Percentiles rank a stretch among this genome's conserved stretches.
phyloP scores from a whole-genome alignment of 2,888 invertebrate species.

The Caenorhabditis macrosperma region DNA sequence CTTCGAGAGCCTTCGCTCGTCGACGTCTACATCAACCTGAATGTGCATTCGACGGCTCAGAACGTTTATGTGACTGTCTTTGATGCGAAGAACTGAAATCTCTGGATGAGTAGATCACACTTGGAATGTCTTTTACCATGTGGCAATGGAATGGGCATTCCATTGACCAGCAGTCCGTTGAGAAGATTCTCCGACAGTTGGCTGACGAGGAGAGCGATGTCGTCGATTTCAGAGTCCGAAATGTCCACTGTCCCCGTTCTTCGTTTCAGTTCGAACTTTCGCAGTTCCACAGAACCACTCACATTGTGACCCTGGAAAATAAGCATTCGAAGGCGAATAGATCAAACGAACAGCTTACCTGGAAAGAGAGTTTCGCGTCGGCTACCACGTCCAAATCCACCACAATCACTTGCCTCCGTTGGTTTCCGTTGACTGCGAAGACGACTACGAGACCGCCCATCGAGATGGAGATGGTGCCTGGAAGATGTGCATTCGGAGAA shows the following conservation, averaged over 20 bases:
- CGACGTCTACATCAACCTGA: conserved; percentile 66
- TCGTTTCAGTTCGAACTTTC: conserved; percentile 67
- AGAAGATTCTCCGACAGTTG: conserved; percentile 66
- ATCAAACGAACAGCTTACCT: conserved; percentile 33
- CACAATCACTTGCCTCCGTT: conserved; percentile 66
- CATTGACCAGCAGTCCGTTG: conserved; percentile 66
- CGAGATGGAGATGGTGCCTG: conserved; percentile 67
- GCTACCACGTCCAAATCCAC: conserved; percentile 73
- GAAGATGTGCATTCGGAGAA: background rate
- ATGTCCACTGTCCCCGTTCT: conserved; percentile 61
- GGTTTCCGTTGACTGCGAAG: conserved; percentile 61
- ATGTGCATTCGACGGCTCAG: conserved; percentile 65
- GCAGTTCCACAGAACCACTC: conserved; percentile 65
- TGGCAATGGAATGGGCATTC: conserved; percentile 69
- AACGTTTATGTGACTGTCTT: conserved; percentile 63
- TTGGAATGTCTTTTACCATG: conserved; percentile 41
- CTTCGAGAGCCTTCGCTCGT: conserved; percentile 61
- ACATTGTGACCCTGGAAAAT: conserved; percentile 64
- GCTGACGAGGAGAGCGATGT: conserved; percentile 67
- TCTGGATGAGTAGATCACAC: conserved; percentile 1
- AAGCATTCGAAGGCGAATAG: background rate
- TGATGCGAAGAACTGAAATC: conserved; percentile 67
- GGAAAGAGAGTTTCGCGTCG: conserved; percentile 62
- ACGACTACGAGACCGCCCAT: conserved; percentile 66
- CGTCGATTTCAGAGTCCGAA: conserved; percentile 63